Evolutionary conservation across 2,113 vertebrate genomes (phyloP).

Genomic region (Polypterus bichir): DNA sequence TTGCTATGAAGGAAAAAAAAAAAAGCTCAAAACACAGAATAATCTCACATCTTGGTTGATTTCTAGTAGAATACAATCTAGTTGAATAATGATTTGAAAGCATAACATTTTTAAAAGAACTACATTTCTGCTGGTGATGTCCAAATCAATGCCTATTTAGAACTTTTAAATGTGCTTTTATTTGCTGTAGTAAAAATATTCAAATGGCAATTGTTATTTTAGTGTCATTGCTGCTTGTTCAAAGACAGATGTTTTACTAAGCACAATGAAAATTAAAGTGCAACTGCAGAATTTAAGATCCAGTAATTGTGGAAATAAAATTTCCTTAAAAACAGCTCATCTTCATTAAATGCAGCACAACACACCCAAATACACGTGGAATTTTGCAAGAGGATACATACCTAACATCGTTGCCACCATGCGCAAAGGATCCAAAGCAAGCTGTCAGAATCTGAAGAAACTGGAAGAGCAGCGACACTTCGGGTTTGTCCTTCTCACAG

Average conservation of each 20-base stretch:
- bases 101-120: no score
- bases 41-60: neutral
- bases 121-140: no score
- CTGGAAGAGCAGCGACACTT: conserved; percentile 80
- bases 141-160: no score
- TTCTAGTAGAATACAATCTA: neutral
- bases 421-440: conserved; percentile 91
- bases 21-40: neutral
- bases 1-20: conserved; percentile 58
- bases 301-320: no score
- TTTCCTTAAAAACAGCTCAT: no score
- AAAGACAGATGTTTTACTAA: no score
- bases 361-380: neutral
- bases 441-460: conserved; percentile 92
- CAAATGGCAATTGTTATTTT: no score
- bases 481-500: conserved; percentile 74
- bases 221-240: no score
- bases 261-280: no score
- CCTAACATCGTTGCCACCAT: conserved; percentile 96
- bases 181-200: no score
- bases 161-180: no score
- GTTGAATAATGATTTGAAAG: neutral
- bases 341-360: neutral
- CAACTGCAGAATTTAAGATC: no score
- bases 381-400: conserved; percentile 26